These are phyloP conservation scores for Nothoprocta perdicaria DNA, from an alignment of 2,113 vertebrate species.

Conservation along the genomic window DNA sequence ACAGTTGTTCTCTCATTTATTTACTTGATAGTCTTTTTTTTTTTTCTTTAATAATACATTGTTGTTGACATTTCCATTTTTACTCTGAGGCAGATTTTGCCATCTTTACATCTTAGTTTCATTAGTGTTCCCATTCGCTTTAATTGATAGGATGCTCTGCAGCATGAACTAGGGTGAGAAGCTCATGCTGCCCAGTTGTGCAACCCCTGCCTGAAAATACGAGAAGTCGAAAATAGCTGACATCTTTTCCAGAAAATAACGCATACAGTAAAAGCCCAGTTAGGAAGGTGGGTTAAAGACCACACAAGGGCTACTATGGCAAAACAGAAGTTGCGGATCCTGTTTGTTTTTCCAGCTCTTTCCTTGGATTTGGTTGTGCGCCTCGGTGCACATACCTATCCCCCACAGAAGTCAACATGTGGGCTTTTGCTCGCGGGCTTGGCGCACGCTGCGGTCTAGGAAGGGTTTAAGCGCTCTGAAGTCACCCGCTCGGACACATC, in stretches of 20 bases:
- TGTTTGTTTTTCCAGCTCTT: neutral
- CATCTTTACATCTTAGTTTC: constrained; percentile 37
- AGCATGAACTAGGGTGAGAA: constrained; percentile 1
- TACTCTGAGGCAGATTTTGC: constrained; percentile 15
- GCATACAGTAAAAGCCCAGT: neutral
- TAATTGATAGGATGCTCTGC: neutral
- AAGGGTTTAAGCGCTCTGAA: neutral
- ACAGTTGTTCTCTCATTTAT: neutral
- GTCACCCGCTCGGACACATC: neutral
- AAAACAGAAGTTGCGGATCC: neutral
- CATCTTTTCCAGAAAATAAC: constrained; percentile 12
- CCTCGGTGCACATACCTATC: neutral
- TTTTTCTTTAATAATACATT: neutral
- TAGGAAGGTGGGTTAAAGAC: neutral
- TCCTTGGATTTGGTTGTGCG: neutral
- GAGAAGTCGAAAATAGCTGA: neutral
- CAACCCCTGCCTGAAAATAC: neutral
- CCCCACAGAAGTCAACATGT: neutral
- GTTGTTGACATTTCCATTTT: constrained; percentile 34
- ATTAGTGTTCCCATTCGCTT: constrained; percentile 31
- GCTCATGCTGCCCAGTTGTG: constrained; percentile 4
- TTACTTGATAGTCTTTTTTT: neutral
- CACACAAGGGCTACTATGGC: neutral
- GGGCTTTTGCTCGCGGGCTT: neutral
- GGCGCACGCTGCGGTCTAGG: neutral